Conservation (phyloP, 2,888 invertebrate species). For the Miltochrista miniata region DNA sequence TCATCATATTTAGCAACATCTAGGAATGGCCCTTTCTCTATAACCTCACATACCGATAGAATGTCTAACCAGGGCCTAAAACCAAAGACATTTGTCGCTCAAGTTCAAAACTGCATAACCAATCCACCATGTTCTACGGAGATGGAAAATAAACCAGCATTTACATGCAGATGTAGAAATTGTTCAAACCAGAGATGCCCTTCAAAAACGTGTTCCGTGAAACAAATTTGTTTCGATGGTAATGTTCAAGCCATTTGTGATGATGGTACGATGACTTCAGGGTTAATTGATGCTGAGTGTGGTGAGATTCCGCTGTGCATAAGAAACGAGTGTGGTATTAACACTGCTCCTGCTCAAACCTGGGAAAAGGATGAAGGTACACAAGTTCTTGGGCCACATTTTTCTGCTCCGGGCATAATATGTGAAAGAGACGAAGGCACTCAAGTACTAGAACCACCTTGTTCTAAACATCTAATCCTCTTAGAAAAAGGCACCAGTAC, state of each 20-base stretch:
- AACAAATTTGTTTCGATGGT: conserved; percentile 37
- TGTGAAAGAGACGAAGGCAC: conserved; percentile 21
- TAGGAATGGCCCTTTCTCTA: conserved; percentile 33
- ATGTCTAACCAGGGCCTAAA: neutral
- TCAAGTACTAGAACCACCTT: conserved; percentile 17
- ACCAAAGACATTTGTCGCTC: conserved; percentile 21
- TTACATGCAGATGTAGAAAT: conserved; percentile 44
- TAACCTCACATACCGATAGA: conserved; percentile 41
- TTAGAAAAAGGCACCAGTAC: conserved; percentile 23
- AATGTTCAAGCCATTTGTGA: conserved; percentile 60
- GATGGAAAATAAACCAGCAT: conserved; percentile 11
- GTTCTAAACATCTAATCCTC: conserved; percentile 24
- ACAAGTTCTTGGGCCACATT: conserved; percentile 2
- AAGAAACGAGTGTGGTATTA: conserved; percentile 23
- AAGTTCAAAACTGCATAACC: conserved; percentile 43
- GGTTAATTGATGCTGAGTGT: conserved; percentile 50
- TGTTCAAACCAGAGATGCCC: conserved; percentile 41
- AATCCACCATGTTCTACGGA: conserved; percentile 27
- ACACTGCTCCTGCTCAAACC: conserved; percentile 31
- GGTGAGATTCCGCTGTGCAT: conserved; percentile 30
- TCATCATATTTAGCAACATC: conserved; percentile 41
- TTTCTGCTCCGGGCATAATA: conserved; percentile 13
- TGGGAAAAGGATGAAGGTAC: conserved; percentile 21
- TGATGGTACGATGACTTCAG: conserved; percentile 59
- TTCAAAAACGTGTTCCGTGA: conserved; percentile 13